Base-by-base conservation (phyloP, 2,888 invertebrate genomes). In the Xylota segnis region DNA sequence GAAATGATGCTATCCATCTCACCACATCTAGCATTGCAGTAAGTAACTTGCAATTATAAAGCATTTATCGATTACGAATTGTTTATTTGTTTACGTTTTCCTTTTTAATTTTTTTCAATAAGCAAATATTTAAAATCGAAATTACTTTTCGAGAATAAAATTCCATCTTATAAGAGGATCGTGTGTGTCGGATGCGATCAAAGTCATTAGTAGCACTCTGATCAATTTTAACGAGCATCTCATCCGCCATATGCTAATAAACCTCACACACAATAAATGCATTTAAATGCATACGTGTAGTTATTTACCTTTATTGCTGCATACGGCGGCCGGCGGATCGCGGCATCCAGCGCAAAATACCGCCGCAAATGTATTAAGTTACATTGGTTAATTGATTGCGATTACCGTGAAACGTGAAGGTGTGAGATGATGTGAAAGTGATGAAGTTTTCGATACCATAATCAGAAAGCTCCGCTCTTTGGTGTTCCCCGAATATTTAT, bases 271-370 rank as follows among this genome's bases (percentile, higher is more conserved):
- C 84, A 79, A 75, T 76, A 79, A 84, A 79, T 84, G 75, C 84
- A 84, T 84, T 84, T 79, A 81, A 84, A 84, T 79, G 66, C 84
- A 71, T 54, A 84, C 84, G 79, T 84, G 84, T 50, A 84, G 75
- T 65, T 84, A 84, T 84, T 79, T 66, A 70, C 59, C 65, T 79
- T 84, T 65, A 83, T 65, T 65, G 63, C 70, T 59, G 43, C 29
- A 43, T 23, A 5, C 14, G 50, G 66, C 40, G 54, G 66, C 61
- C 23, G 23, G 23, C 23, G 23, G 23, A 1, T 3, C 2, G 23
- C 23, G 23, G 23, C 23, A 3, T 59, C 9, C 50, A 29, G 12
- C 5, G 45, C 76, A 47, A 16, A 59, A 54, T 16, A 54, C 10
- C 34, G 40, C 76, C 68, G 68, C 68, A 76, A 71, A 79, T 61